phyloP scores from a whole-genome alignment of 2,888 invertebrate species.

The Sthenelais limicola region DNA sequence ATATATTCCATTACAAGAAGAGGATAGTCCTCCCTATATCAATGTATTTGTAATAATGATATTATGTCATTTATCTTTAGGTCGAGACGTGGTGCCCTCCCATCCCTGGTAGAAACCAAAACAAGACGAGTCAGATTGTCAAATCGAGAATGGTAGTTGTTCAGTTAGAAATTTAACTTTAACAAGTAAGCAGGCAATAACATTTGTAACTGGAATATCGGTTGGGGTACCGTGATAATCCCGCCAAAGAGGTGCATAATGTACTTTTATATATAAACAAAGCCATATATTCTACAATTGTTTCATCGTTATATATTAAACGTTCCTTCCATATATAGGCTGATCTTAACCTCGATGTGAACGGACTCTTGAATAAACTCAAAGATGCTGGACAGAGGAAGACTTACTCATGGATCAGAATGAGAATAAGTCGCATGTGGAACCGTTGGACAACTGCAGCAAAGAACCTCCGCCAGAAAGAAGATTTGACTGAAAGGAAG shows the following conservation, averaged over 20 bases:
- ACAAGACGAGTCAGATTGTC: too few species aligned
- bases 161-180: too few species aligned
- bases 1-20: too few species aligned
- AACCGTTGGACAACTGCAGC: slow-evolving; percentile 65
- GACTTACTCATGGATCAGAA: slow-evolving; percentile 72
- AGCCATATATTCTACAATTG: background rate
- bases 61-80: slow-evolving; percentile 47
- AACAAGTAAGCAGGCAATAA: too few species aligned
- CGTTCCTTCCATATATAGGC: slow-evolving; percentile 56
- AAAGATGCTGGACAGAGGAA: slow-evolving; percentile 68
- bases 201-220: too few species aligned
- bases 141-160: too few species aligned
- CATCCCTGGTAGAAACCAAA: slow-evolving; percentile 54
- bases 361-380: slow-evolving; percentile 65
- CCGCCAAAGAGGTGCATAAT: background rate
- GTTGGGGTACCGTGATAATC: too few species aligned
- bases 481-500: slow-evolving; percentile 58
- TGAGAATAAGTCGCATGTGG: slow-evolving; percentile 71
- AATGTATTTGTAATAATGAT: too few species aligned
- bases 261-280: background rate
- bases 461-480: slow-evolving; percentile 56
- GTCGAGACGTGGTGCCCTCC: slow-evolving; percentile 72
- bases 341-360: slow-evolving; percentile 58
- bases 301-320: background rate
- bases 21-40: too few species aligned